A percentile compares a stretch with the other conserved stretches of the same genome.
Conservation (phyloP, 2,113 vertebrate species). For the Vulpes ferrilata region DNA sequence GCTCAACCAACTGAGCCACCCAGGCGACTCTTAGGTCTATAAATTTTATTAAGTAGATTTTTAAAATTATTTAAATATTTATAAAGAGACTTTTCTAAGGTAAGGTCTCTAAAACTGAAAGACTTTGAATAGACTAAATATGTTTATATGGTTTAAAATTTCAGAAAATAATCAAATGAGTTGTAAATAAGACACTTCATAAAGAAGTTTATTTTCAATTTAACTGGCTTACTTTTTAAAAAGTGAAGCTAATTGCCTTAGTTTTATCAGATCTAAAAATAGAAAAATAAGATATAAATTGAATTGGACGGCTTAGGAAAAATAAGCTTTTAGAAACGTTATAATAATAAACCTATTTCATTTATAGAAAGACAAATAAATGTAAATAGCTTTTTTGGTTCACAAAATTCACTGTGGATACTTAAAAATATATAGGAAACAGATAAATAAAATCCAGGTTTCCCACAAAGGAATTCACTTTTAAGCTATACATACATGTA, state of each 20-base stretch:
- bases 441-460: neutral
- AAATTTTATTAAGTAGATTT: neutral
- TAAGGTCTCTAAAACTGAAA: neutral
- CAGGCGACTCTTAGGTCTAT: neutral
- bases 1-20: neutral
- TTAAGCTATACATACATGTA: neutral
- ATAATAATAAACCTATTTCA: neutral
- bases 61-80: neutral
- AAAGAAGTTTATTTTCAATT: neutral
- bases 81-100: neutral
- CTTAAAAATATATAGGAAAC: neutral
- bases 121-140: neutral
- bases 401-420: neutral
- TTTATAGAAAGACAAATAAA: neutral
- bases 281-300: neutral
- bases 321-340: neutral
- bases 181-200: neutral
- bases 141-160: neutral
- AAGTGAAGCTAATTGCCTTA: neutral
- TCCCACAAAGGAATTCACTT: neutral
- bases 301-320: neutral
- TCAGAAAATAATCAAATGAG: neutral
- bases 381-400: neutral
- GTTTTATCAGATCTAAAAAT: neutral
- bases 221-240: neutral